These are phyloP conservation scores for Cossypha polioptera DNA, from an alignment of 2,797 vertebrate genomes.

Conservation along the genomic window DNA sequence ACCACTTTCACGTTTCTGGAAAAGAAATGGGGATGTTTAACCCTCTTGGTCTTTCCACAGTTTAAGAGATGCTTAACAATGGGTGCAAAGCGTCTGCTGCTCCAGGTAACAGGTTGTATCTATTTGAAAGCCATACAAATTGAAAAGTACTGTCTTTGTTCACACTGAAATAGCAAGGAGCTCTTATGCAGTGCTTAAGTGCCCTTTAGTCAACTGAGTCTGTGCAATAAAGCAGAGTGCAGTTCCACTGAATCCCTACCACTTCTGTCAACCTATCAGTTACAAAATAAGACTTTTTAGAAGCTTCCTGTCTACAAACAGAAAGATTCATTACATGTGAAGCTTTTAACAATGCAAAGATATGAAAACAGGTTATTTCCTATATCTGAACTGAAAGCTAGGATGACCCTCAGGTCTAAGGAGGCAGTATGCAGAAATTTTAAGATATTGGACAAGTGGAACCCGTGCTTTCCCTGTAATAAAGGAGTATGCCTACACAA, in stretches of 20 bases:
- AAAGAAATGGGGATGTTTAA: not conserved
- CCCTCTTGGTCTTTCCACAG: not conserved
- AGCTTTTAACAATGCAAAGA: not conserved
- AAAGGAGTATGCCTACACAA: not conserved
- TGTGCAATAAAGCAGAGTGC: not conserved
- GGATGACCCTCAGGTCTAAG: not conserved
- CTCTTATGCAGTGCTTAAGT: not conserved
- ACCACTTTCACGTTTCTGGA: not conserved
- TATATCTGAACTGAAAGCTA: not conserved
- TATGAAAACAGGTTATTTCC: not conserved
- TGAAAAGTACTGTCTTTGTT: not conserved
- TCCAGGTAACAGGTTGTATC: not conserved
- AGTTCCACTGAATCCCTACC: not conserved
- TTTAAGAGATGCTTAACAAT: not conserved
- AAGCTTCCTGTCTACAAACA: not conserved
- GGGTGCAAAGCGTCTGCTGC: not conserved
- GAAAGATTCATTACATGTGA: not conserved
- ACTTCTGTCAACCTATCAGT: not conserved
- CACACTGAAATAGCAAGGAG: not conserved
- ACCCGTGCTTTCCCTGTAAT: not conserved
- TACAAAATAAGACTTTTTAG: not conserved
- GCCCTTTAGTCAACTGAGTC: not conserved
- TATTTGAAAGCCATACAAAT: not conserved
- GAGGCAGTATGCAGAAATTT: not conserved
- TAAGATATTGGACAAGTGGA: not conserved